Base-by-base conservation (phyloP, 1,140 invertebrate species). In the Pinna nobilis region DNA sequence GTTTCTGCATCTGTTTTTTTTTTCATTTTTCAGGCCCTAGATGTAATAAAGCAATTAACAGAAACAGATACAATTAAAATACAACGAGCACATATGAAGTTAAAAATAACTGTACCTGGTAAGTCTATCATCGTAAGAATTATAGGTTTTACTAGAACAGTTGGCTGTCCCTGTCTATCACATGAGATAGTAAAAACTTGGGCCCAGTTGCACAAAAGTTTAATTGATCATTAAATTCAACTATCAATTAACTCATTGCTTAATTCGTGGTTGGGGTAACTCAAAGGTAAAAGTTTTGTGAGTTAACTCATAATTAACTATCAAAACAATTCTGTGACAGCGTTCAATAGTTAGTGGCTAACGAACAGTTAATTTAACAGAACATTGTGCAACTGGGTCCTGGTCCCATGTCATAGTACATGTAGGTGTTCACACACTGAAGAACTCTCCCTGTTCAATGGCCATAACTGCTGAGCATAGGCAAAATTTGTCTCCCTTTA, bases 11-110 rank as follows among this genome's bases (percentile, higher is more conserved):
- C n/a, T n/a, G n/a, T n/a, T n/a, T n/a, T n/a, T n/a, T n/a, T n/a
- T n/a, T n/a, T 51, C 30, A 28, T 51, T 51, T 70, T 78, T 41
- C 55, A 93, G 91, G 96, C 97, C 1, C 88, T 99, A 57, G 97
- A 98, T 87, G 96, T 97, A 0, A 99, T 99, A 76, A 95, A 95
- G 70, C 91, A 96, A 81, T 90, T 99, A 15, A 95, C 95, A 88
- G 92, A 93, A 76, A 92, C 81, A 18, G 86, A 84, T 7, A 83
- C 93, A 9, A 94, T 99, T 82, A 95, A 95, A 1, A 93, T 99
- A 79, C 96, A 99, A 86, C 91, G 97, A 85, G 97, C 97, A 0
- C 95, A 98, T 86, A 99, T 99, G 98, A 93, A 95, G 86, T 86
- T 99, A 1, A 78, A 80, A 41, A 63, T 86, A 32, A 68, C 70